These are phyloP conservation scores for Aplodontia rufa DNA, from an alignment of 2,113 vertebrate genomes.

Conservation along the genomic window DNA sequence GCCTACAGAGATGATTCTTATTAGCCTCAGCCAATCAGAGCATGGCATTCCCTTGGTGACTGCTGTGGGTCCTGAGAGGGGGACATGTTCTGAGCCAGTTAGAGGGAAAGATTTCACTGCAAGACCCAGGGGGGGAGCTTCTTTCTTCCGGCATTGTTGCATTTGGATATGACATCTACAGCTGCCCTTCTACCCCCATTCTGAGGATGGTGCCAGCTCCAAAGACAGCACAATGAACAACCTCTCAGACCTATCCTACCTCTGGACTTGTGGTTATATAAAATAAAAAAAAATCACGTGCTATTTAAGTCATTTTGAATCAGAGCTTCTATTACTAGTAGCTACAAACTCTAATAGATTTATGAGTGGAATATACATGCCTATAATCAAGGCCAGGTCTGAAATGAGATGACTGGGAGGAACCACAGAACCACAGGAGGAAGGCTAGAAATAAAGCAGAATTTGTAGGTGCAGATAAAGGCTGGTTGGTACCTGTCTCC, in stretches of 20 bases:
- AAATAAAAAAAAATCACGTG: slow-evolving; percentile 21
- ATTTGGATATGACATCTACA: background rate
- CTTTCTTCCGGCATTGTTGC: background rate
- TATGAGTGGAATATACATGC: background rate
- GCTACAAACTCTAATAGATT: background rate
- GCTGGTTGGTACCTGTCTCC: background rate
- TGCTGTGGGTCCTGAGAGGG: background rate
- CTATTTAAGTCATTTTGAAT: background rate
- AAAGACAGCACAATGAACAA: background rate
- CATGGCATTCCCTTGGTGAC: background rate
- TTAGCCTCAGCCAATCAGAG: background rate
- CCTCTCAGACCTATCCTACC: background rate
- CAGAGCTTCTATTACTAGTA: background rate
- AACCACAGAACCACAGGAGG: background rate
- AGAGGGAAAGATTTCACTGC: background rate
- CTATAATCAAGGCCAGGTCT: background rate
- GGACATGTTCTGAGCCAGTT: background rate
- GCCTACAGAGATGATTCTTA: background rate
- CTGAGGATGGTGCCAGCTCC: background rate
- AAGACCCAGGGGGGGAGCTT: background rate
- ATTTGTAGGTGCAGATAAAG: background rate
- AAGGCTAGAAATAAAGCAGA: background rate
- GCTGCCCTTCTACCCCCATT: background rate
- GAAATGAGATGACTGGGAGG: background rate
- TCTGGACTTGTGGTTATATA: background rate